A percentile compares a stretch with the other conserved stretches of the same genome.
These are phyloP conservation scores for Aphelocoma californica DNA, from an alignment of 2,797 vertebrate species.

Conservation along the genomic window DNA sequence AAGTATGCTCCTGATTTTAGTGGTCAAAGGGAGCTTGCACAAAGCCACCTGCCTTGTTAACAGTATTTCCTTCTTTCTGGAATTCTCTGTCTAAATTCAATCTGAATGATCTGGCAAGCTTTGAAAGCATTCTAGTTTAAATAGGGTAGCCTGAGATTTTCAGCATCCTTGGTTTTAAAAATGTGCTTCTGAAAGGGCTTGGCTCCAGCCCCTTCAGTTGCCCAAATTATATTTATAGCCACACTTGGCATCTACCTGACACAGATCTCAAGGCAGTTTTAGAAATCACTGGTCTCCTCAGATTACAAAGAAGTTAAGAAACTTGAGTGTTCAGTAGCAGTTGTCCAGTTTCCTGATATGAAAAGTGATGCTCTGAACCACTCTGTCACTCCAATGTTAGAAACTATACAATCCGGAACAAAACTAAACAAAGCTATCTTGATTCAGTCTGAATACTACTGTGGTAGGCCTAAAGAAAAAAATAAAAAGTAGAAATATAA, in stretches of 20 bases:
- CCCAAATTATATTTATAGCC: constrained; percentile 2
- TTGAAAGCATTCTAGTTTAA: not conserved
- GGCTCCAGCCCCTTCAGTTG: not conserved
- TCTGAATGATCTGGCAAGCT: not conserved
- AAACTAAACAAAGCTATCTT: not conserved
- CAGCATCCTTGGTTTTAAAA: not conserved
- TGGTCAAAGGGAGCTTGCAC: not conserved
- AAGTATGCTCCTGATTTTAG: not conserved
- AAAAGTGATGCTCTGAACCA: not conserved
- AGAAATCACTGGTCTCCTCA: not conserved
- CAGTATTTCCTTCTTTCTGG: not conserved
- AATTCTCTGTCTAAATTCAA: not conserved
- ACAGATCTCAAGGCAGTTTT: not conserved
- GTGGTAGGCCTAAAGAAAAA: not conserved
- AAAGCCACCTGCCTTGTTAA: not conserved
- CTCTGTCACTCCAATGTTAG: not conserved
- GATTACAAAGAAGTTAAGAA: not conserved
- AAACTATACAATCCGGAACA: not conserved
- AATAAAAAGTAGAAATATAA: not conserved
- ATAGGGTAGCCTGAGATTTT: not conserved
- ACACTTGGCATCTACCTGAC: not conserved
- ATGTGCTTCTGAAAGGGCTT: not conserved
- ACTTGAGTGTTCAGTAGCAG: not conserved
- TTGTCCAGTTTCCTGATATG: not conserved
- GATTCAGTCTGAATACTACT: not conserved